phyloP scores from a whole-genome alignment of 2,113 vertebrate genomes.

The Lethenteron camtschaticum region DNA sequence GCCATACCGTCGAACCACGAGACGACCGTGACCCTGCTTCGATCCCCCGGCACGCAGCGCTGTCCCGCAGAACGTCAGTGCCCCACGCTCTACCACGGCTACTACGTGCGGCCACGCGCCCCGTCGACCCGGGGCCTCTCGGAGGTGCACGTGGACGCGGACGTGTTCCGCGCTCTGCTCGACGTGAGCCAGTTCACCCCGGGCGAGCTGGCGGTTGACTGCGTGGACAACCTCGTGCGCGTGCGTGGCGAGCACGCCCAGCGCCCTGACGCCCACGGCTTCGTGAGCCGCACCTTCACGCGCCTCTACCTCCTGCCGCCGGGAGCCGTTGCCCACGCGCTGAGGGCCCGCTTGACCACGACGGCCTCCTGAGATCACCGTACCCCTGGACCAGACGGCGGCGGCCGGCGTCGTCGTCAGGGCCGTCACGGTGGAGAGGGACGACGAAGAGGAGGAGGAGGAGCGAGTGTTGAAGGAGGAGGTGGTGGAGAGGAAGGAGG shows the following conservation, averaged over 20 bases:
- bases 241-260: constrained; percentile 41
- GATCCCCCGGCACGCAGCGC: constrained; percentile 18
- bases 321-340: constrained; percentile 39
- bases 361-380: constrained; percentile 33
- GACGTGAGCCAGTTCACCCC: constrained; percentile 57
- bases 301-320: constrained; percentile 50
- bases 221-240: constrained; percentile 54
- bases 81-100: constrained; percentile 49
- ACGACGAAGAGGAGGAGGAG: too few species aligned
- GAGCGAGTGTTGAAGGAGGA: too few species aligned
- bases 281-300: constrained; percentile 43
- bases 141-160: constrained; percentile 31
- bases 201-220: constrained; percentile 38
- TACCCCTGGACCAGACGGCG: too few species aligned
- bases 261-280: constrained; percentile 42
- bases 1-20: not conserved
- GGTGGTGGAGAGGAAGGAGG: too few species aligned
- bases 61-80: constrained; percentile 40
- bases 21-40: not conserved
- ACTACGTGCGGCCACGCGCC: constrained; percentile 29
- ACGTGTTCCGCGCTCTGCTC: constrained; percentile 43
- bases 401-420: too few species aligned
- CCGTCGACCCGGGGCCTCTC: constrained; percentile 38
- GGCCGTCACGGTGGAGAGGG: too few species aligned
- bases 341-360: constrained; percentile 39